Percentiles rank a stretch among this genome's conserved stretches.
Evolutionary conservation across 2,888 invertebrate genomes (phyloP).

Genomic region (Andrena bucephala): DNA sequence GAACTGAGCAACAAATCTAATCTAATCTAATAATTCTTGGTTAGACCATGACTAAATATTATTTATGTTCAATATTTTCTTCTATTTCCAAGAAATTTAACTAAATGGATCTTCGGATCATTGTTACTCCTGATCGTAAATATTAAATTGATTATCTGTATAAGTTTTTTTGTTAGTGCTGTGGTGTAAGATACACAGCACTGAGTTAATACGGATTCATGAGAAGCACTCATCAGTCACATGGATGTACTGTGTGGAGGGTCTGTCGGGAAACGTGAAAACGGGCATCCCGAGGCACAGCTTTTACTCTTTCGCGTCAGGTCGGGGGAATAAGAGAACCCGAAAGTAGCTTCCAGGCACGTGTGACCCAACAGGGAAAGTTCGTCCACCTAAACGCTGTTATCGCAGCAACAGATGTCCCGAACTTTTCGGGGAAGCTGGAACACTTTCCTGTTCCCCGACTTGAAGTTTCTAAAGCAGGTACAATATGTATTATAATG

Average conservation of each 20-base stretch:
- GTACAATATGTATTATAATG: too few relatives aligned
- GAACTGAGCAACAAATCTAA: too few relatives aligned
- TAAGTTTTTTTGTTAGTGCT: too few relatives aligned
- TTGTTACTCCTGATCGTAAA: too few relatives aligned
- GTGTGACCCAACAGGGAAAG: conserved; percentile 38
- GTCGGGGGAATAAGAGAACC: not conserved
- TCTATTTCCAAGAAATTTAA: too few relatives aligned
- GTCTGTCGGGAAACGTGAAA: not conserved
- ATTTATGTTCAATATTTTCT: too few relatives aligned
- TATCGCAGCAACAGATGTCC: conserved; percentile 32
- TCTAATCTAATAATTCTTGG: too few relatives aligned
- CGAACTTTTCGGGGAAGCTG: not conserved
- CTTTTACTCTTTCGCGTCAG: not conserved
- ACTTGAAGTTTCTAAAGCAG: not conserved
- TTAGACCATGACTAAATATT: too few relatives aligned
- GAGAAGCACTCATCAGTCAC: not conserved
- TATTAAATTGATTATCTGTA: too few relatives aligned
- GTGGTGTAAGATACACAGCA: too few relatives aligned
- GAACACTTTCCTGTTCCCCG: not conserved
- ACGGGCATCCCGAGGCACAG: not conserved
- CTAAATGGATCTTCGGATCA: too few relatives aligned
- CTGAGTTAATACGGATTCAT: too few relatives aligned
- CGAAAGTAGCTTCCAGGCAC: conserved; percentile 11
- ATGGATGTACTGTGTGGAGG: not conserved
- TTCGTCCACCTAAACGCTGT: conserved; percentile 22